These are phyloP conservation scores for Micromys minutus DNA, from an alignment of 2,113 vertebrate genomes.

Conservation along the genomic window DNA sequence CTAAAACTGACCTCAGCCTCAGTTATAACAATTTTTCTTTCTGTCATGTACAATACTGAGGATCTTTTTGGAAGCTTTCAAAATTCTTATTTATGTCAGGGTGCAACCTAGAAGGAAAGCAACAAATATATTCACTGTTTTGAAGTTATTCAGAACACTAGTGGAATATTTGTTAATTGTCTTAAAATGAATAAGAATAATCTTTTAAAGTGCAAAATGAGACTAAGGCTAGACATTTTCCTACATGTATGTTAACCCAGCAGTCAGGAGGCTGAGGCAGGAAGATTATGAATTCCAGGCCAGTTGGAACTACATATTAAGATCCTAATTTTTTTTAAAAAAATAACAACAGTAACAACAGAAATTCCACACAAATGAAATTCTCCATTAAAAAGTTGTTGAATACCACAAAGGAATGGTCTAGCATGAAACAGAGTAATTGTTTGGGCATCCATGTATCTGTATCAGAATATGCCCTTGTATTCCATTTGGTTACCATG, in stretches of 20 bases:
- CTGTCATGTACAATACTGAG: not conserved
- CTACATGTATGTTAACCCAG: not conserved
- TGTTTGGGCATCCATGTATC: constrained; percentile 7
- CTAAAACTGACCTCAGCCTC: no score
- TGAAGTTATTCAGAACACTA: not conserved
- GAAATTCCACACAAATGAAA: no score
- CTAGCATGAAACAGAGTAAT: not conserved
- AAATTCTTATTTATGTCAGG: not conserved
- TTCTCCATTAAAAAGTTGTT: not conserved
- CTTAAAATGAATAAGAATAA: not conserved
- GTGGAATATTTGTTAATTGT: not conserved
- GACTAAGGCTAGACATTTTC: not conserved
- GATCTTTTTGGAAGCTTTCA: not conserved
- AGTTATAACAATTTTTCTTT: not conserved
- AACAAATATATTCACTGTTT: not conserved
- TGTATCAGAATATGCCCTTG: not conserved
- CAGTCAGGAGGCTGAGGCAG: not conserved
- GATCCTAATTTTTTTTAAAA: not conserved
- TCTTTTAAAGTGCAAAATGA: not conserved
- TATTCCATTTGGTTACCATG: not conserved
- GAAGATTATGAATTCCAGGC: not conserved
- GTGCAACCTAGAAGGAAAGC: not conserved
- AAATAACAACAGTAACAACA: no score
- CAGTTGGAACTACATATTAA: not conserved
- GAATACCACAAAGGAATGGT: not conserved